Evolutionary conservation across 2,888 invertebrate species (phyloP).

Genomic region (Dynastes grantii): DNA sequence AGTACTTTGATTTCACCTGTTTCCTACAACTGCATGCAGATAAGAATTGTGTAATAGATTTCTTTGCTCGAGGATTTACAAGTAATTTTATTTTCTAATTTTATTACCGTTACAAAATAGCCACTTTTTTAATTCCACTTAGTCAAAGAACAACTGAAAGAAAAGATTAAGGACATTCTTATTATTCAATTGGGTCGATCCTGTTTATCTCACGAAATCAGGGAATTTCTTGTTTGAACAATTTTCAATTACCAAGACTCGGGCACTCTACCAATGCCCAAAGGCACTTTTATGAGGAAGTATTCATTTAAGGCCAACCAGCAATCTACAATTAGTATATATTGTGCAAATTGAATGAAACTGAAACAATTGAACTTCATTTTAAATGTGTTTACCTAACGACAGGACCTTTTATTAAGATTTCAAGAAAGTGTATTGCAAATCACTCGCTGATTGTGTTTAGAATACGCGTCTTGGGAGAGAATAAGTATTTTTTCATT

Average conservation of each 20-base stretch:
- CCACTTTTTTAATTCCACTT: too few species aligned
- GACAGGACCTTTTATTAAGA: background rate
- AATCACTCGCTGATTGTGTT: too few species aligned
- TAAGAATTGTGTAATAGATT: too few species aligned
- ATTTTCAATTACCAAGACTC: slow-evolving; percentile 5
- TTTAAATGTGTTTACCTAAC: background rate
- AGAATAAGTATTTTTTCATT: too few species aligned
- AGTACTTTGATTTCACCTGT: too few species aligned
- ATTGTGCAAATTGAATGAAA: background rate
- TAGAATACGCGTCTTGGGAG: too few species aligned
- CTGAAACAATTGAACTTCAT: background rate
- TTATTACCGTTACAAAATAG: too few species aligned
- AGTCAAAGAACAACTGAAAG: too few species aligned
- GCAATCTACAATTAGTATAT: background rate
- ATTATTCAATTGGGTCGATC: background rate
- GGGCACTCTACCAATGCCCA: background rate
- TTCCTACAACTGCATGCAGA: too few species aligned
- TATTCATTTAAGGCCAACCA: background rate
- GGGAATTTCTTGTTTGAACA: slow-evolving; percentile 12
- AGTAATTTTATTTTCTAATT: too few species aligned
- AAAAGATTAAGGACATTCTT: background rate
- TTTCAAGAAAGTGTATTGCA: background rate
- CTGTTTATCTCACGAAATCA: slow-evolving; percentile 2
- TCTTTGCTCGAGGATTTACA: too few species aligned
- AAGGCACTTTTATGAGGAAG: background rate